phyloP scores from a whole-genome alignment of 2,113 vertebrate genomes.

The Edolisoma coerulescens region DNA sequence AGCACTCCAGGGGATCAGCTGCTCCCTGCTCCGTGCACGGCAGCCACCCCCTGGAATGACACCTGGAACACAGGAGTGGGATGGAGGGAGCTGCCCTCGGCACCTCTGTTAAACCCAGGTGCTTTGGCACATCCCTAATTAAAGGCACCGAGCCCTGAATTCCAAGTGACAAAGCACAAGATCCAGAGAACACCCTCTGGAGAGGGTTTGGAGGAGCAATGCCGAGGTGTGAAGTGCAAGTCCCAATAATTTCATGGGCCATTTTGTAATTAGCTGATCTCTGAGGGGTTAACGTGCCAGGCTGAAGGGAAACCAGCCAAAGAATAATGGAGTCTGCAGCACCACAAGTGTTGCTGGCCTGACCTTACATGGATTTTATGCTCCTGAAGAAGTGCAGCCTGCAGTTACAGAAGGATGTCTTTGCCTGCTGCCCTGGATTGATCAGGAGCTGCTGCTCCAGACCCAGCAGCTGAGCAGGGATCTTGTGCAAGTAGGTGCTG shows the following conservation, averaged over 20 bases:
- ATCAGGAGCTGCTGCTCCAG: neutral
- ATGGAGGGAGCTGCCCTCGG: neutral
- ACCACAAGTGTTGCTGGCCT: neutral
- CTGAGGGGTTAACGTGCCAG: slow-evolving; percentile 34
- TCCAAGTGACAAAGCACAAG: slow-evolving; percentile 53
- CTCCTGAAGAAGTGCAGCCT: neutral
- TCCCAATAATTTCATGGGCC: slow-evolving; percentile 26
- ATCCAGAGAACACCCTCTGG: neutral
- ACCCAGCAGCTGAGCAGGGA: neutral
- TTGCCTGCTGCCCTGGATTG: neutral
- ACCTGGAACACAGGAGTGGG: neutral
- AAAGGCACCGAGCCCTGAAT: slow-evolving; percentile 34
- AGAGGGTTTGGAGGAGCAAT: slow-evolving; percentile 42
- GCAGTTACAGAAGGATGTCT: neutral
- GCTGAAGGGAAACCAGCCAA: neutral
- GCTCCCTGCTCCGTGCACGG: neutral
- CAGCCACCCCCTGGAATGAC: slow-evolving; percentile 17
- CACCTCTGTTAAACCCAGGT: slow-evolving; percentile 9
- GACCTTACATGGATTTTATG: neutral
- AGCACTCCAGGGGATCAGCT: neutral
- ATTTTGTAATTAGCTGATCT: slow-evolving; percentile 44
- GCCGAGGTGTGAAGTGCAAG: neutral
- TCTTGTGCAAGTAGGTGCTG: neutral
- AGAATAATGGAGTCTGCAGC: neutral
- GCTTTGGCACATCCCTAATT: slow-evolving; percentile 55